Percentiles rank a stretch among this genome's conserved stretches.
Conservation (phyloP, 2,797 vertebrate genomes). For the Tapirus indicus region DNA sequence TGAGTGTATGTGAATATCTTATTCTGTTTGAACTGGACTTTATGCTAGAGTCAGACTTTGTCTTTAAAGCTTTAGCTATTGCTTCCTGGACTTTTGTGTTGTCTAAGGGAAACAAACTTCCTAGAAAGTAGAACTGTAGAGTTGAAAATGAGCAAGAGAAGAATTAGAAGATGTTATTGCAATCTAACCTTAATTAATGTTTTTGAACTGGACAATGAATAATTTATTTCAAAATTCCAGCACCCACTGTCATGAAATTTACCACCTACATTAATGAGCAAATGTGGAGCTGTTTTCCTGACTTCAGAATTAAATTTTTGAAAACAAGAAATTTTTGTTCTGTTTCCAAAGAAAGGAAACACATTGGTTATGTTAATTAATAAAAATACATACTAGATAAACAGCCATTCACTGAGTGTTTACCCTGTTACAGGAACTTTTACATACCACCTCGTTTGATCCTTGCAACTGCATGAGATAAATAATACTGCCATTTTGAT, state of each 20-base stretch:
- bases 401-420: background rate
- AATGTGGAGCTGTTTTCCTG: background rate
- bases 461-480: background rate
- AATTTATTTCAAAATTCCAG: background rate
- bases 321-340: background rate
- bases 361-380: background rate
- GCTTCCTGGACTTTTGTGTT: constrained; percentile 34
- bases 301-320: constrained; percentile 45
- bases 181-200: background rate
- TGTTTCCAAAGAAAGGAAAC: constrained; percentile 35
- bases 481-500: constrained; percentile 22
- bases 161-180: background rate
- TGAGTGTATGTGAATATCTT: background rate
- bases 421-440: background rate
- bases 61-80: background rate
- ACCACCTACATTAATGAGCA: background rate
- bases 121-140: background rate
- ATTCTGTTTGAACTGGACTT: constrained; percentile 12
- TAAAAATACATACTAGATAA: background rate
- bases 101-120: background rate
- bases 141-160: constrained; percentile 39
- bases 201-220: background rate
- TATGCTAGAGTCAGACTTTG: background rate
- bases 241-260: background rate
- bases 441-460: background rate